A percentile compares a stretch with the other conserved stretches of the same genome.
These are phyloP conservation scores for Parascotia fuliginaria DNA, from an alignment of 2,888 invertebrate species.

Conservation along the genomic window DNA sequence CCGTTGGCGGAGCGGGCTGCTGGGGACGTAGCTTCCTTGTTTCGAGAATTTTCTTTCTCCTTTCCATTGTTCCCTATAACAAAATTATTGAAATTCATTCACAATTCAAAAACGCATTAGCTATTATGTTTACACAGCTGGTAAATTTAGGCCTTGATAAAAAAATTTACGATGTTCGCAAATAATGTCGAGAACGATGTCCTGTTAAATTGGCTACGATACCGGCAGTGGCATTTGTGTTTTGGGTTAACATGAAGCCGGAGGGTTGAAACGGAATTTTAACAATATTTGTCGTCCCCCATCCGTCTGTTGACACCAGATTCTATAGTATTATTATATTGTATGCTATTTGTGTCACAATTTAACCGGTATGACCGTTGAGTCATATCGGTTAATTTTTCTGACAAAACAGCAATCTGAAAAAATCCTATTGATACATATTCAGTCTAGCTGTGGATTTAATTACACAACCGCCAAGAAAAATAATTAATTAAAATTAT, in stretches of 20 bases:
- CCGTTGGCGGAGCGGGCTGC: constrained; percentile 89
- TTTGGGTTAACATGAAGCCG: not conserved
- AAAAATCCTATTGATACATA: too few species aligned
- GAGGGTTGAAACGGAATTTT: constrained; percentile 12
- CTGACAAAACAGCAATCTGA: too few species aligned
- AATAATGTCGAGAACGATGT: too few species aligned
- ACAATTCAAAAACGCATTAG: not conserved
- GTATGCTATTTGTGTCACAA: not conserved
- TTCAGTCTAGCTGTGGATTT: too few species aligned
- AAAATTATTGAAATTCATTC: constrained; percentile 56
- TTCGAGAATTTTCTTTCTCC: constrained; percentile 87
- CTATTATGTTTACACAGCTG: not conserved
- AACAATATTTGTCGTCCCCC: constrained; percentile 1
- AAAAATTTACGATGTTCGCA: not conserved
- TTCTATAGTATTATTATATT: not conserved
- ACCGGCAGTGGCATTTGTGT: constrained; percentile 2
- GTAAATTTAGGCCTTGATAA: not conserved
- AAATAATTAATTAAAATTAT: too few species aligned
- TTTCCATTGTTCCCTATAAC: constrained; percentile 89
- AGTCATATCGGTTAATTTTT: too few species aligned
- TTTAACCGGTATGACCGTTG: not conserved
- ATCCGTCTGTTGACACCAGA: not conserved
- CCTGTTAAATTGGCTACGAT: constrained; percentile 1
- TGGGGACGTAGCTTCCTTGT: constrained; percentile 89
- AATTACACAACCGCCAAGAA: too few species aligned